phyloP scores from a whole-genome alignment of 2,888 invertebrate genomes.

The Lithophane ornitopus region DNA sequence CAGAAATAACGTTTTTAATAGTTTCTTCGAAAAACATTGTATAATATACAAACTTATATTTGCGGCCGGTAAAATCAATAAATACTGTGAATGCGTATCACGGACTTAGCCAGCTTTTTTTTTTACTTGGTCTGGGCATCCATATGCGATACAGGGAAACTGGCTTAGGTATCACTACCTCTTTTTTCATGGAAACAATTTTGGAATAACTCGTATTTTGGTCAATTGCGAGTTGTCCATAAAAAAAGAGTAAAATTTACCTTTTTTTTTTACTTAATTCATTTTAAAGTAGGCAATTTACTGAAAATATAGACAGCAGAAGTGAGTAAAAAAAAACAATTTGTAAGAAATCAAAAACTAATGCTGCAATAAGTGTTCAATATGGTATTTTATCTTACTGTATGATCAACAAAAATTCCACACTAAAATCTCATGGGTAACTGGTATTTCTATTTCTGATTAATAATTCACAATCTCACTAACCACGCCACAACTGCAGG shows the following conservation, averaged over 20 bases:
- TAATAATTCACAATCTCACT: not conserved
- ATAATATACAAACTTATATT: not conserved
- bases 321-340: not conserved
- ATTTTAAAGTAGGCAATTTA: no score
- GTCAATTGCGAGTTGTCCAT: not conserved
- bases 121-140: not conserved
- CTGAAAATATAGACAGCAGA: no score
- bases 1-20: not conserved
- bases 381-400: not conserved
- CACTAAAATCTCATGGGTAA: not conserved
- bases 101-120: not conserved
- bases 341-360: not conserved
- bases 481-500: not conserved
- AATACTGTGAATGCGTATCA: not conserved
- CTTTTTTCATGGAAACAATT: not conserved
- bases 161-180: not conserved
- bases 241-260: not conserved
- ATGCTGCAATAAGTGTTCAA: not conserved
- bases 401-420: not conserved
- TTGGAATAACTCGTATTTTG: not conserved
- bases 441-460: not conserved
- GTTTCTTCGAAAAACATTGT: not conserved
- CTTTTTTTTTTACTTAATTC: no score
- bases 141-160: not conserved
- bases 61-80: not conserved